Base-by-base conservation (phyloP, 2,113 vertebrate genomes). In the Gymnocephalus cernua region DNA sequence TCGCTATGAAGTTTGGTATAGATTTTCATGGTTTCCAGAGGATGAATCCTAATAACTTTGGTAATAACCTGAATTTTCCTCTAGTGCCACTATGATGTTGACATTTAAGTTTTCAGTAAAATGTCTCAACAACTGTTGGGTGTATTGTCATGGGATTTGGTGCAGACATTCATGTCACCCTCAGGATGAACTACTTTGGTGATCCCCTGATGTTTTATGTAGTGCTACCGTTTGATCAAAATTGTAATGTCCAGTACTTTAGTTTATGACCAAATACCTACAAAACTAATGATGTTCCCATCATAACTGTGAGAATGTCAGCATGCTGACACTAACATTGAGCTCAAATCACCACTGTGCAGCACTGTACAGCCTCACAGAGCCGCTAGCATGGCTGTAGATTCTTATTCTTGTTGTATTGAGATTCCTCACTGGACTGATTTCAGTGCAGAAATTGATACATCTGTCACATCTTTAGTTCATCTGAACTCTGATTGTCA, bases 381-480 rank as follows among this genome's bases (percentile, higher is more conserved):
- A 70, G 21, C 23, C 0, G 0, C 29, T 51, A 53, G 32, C 21
- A 58, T 18, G 15, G 19, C 51, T 51, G 32, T 1, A 18, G 18
- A 45, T 3, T 47, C 11, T 53, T n/a, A 29, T 63, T 57, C 8
- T 58, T 63, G 13, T 41, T 67, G 18, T 59, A 23, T 21, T 32
- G 18, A 12, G 11, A 41, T 48, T 57, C 1, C 44, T 38, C 18
- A 48, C 41, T 18, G 8, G 21, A 64, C 29, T 58, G 23, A 53
- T 56, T 48, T 68, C 11, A 41, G 3, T 3, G 44, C 45, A 48
- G n/a, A 19, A 51, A 38, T 32, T 56, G 27, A 74, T 44, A 23
- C 15, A 58, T 45, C 54, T 71, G 70, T 50, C 59, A 69, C 47
- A 66, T 58, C 41, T 35, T 35, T 7, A n/a, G 47, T 54, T 61